Base-by-base conservation (phyloP, 2,888 invertebrate genomes). In the Cheilosia scutellata region DNA sequence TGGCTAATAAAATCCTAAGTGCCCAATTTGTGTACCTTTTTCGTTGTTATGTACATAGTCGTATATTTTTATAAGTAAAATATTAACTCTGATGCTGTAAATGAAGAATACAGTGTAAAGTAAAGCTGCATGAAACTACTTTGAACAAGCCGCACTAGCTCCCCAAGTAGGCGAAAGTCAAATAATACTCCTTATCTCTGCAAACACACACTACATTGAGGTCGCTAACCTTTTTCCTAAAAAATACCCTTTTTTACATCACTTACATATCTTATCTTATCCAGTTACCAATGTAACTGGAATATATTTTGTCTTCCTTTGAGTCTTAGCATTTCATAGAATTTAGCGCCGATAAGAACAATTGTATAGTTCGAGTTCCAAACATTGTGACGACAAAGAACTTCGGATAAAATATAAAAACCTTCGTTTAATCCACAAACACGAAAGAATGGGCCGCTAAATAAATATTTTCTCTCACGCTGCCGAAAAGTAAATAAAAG, bases 261-360 rank as follows among this genome's bases (percentile, higher is more conserved):
- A 47, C 16, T 42, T 4, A 3, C 53, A 5, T 20, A 2, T 40
- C 40, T 53, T 68, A 62, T 70, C 53, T 53, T 29, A 25, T 3
- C 31, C 58, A 66, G 66, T 20, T 20, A 20, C 20, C 20, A 20
- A 68, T 58, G 31, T 31, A 68, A 51, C 44, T 9, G 5, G 51
- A 42, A 60, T 7, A 53, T 16, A 20, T 0, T 11, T 31, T 4
- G 53, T n/a, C 40, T 37, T 29, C 58, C 27, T 60, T 68, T 68
- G 68, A 60, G 51, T 57, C 40, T n/a, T 25, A 4, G 49, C 27
- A 42, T 76, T 77, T 31, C 42, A 47, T 37, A 55, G 66, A 76
- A 60, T 68, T 37, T 68, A 77, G 55, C 62, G 62, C 62, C 60
- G 53, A 77, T 77, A 77, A 77, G 62, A 77, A 77, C 37, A 68